phyloP scores from a whole-genome alignment of 2,888 invertebrate species.

The Alsophila aescularia region DNA sequence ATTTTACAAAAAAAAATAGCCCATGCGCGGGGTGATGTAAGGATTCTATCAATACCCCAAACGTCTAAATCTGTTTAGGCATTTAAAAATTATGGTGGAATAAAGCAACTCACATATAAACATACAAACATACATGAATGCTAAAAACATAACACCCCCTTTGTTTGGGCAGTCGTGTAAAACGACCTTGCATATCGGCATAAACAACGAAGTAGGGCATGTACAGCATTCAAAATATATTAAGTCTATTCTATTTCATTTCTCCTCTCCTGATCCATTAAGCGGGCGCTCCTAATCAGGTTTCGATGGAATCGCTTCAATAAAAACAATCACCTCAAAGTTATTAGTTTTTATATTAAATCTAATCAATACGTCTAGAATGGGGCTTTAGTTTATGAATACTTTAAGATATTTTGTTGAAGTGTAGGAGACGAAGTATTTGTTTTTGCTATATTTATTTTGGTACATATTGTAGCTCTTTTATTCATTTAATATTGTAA shows the following conservation, averaged over 20 bases:
- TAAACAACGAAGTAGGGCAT: no score
- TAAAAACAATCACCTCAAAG: constrained; percentile 34
- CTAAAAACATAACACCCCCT: no score
- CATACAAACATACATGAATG: no score
- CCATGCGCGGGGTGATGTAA: no score
- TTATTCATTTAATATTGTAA: not conserved
- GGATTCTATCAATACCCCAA: no score
- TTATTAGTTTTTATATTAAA: constrained; percentile 25
- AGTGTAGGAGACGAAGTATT: constrained; percentile 11
- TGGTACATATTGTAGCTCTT: not conserved
- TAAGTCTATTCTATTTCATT: constrained; percentile 8
- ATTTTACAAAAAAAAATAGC: no score
- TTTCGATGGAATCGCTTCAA: constrained; percentile 24
- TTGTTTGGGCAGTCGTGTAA: no score
- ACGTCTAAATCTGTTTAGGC: no score
- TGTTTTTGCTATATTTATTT: not conserved
- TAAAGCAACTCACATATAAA: no score
- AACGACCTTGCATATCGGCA: no score
- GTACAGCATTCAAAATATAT: no score
- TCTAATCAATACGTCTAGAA: constrained; percentile 29
- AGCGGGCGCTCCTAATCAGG: constrained; percentile 20
- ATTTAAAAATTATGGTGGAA: no score
- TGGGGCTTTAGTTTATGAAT: constrained; percentile 24
- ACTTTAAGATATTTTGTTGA: constrained; percentile 1
- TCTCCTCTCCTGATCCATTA: constrained; percentile 24